Percentiles rank a stretch among this genome's conserved stretches.
phyloP scores from a whole-genome alignment of 1,140 invertebrate species.

The Melipona quadrifasciata region DNA sequence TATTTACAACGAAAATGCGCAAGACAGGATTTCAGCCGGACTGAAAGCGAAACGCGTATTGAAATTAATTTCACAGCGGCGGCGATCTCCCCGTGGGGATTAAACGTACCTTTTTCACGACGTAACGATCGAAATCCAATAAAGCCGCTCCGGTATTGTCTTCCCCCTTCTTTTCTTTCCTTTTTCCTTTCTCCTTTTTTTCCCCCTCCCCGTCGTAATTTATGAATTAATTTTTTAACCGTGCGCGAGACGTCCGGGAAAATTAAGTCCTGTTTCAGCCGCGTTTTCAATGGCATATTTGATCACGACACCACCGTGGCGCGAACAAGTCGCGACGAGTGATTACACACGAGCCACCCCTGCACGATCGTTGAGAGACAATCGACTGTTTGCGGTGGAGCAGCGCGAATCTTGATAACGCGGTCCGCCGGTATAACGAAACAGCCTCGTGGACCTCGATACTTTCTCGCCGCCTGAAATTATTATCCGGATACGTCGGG shows the following conservation, averaged over 20 bases:
- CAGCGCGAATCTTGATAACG: constrained; percentile 42
- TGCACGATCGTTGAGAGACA: constrained; percentile 16
- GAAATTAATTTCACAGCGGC: not conserved
- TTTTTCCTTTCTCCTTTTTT: not conserved
- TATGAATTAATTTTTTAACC: not conserved
- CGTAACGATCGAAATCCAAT: not conserved
- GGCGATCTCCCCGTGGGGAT: not conserved
- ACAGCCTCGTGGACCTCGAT: constrained; percentile 34
- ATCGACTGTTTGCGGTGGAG: constrained; percentile 43
- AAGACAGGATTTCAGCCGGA: constrained; percentile 3
- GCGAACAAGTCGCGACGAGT: not conserved
- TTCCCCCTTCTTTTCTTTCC: not conserved
- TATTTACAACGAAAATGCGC: not conserved
- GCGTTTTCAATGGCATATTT: too few species aligned
- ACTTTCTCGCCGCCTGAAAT: constrained; percentile 49
- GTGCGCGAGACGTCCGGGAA: not conserved
- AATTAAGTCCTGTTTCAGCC: not conserved
- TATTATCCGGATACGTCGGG: constrained; percentile 40
- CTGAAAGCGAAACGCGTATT: not conserved
- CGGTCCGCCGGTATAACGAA: not conserved
- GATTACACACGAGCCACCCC: not conserved
- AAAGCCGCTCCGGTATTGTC: not conserved
- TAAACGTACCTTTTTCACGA: not conserved
- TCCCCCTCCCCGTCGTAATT: too few species aligned
- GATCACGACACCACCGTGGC: too few species aligned